These are phyloP conservation scores for Physocephala rufipes DNA, from an alignment of 2,888 invertebrate genomes.

Conservation along the genomic window DNA sequence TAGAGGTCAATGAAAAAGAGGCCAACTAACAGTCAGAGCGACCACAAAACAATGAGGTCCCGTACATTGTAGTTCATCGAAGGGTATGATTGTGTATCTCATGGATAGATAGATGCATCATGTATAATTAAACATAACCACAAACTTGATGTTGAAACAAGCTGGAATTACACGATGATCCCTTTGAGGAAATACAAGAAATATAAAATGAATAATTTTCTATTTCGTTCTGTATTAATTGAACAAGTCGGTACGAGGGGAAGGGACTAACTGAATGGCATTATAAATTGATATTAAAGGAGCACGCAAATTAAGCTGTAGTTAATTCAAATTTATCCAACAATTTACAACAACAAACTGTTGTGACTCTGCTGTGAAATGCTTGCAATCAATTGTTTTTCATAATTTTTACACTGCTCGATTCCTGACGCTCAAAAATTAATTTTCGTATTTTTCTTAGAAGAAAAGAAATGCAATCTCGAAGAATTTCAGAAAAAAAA, in stretches of 20 bases:
- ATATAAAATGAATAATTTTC: not conserved
- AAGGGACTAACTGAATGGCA: not conserved
- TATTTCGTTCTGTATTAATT: not conserved
- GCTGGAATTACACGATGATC: not conserved
- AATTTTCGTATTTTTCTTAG: too few relatives aligned
- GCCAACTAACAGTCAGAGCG: not conserved
- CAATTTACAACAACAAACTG: constrained; percentile 6
- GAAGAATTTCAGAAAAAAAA: too few relatives aligned
- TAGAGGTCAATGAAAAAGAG: not conserved
- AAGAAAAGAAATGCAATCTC: too few relatives aligned
- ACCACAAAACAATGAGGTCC: not conserved
- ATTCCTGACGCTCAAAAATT: too few relatives aligned
- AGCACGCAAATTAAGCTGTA: not conserved
- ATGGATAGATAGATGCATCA: constrained; percentile 54
- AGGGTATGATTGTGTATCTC: constrained; percentile 44
- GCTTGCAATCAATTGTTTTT: too few relatives aligned
- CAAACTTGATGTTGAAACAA: constrained; percentile 2
- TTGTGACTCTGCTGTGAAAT: too few relatives aligned
- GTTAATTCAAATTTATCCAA: not conserved
- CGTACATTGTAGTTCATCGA: not conserved
- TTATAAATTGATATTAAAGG: not conserved
- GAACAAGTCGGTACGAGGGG: not conserved
- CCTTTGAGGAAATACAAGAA: constrained; percentile 4
- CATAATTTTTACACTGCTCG: too few relatives aligned
- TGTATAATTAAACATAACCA: constrained; percentile 55